Conservation (phyloP, 2,888 invertebrate species). For the Microdon myrmicae region DNA sequence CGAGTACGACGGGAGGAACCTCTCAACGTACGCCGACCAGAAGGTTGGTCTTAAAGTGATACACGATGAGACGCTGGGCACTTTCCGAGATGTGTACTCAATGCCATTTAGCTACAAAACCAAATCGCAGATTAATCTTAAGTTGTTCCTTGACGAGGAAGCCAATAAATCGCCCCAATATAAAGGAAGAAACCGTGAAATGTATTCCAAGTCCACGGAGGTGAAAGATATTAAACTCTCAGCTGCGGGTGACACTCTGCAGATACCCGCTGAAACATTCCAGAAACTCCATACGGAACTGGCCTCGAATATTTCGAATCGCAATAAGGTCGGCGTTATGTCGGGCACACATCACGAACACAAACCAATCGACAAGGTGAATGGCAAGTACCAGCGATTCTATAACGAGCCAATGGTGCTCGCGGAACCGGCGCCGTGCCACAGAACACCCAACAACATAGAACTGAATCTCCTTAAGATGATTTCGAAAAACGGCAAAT, state of each 20-base stretch:
- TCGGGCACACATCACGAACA: conserved; percentile 14
- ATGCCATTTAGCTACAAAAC: conserved; percentile 88
- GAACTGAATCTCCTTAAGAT: conserved; percentile 33
- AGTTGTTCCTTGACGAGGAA: conserved; percentile 60
- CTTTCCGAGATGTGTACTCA: conserved; percentile 83
- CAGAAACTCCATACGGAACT: conserved; percentile 34
- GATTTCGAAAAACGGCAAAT: conserved; percentile 37
- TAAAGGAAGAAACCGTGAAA: conserved; percentile 5
- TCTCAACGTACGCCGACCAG: conserved; percentile 70
- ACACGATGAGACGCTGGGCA: conserved; percentile 71
- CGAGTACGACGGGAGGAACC: conserved; percentile 67
- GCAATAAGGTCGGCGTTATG: conserved; percentile 16
- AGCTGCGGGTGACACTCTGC: conserved; percentile 1
- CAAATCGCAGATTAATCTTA: conserved; percentile 80
- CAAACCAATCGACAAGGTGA: conserved; percentile 29
- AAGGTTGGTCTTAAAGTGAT: conserved; percentile 71
- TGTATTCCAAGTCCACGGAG: conserved; percentile 2
- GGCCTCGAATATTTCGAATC: conserved; percentile 27
- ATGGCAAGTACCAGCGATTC: conserved; percentile 36
- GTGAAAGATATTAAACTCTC: not conserved
- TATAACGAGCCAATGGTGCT: conserved; percentile 23
- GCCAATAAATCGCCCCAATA: not conserved
- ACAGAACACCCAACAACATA: conserved; percentile 4
- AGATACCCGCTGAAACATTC: conserved; percentile 62
- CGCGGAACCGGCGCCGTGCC: not conserved